phyloP scores from a whole-genome alignment of 2,888 invertebrate species.

The Coelogynopora nodosa region DNA sequence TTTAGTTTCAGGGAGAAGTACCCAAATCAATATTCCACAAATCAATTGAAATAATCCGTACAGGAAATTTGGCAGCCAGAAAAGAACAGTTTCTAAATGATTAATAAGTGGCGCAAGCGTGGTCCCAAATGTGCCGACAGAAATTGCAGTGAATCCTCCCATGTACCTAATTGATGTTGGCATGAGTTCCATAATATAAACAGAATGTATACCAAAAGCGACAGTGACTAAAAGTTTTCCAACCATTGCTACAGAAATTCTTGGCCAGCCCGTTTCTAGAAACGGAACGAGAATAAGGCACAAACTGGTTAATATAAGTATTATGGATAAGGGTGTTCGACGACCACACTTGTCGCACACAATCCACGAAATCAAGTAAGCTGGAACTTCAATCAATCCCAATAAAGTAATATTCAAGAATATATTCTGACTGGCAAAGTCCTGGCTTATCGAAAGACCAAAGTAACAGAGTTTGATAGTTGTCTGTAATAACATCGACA shows the following conservation, averaged over 20 bases:
- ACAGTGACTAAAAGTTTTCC: conserved; percentile 38
- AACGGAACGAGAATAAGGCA: conserved; percentile 9
- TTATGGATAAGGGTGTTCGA: not conserved
- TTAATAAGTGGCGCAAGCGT: conserved; percentile 11
- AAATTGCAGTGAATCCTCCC: not conserved
- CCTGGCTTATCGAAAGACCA: conserved; percentile 4
- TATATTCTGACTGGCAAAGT: conserved; percentile 36
- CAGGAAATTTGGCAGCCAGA: not conserved
- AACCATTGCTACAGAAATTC: conserved; percentile 39
- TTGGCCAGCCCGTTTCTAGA: conserved; percentile 28
- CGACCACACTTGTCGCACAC: conserved; percentile 33
- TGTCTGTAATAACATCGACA: not conserved
- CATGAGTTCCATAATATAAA: conserved; percentile 42
- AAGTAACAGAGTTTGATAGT: conserved; percentile 28
- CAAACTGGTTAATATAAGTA: conserved; percentile 7
- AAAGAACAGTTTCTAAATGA: not conserved
- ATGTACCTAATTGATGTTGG: conserved; percentile 34
- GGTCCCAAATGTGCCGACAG: not conserved
- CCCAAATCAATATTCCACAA: not conserved
- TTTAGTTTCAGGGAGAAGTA: conserved; percentile 32
- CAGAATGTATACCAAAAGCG: conserved; percentile 34
- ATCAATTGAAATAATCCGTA: not conserved
- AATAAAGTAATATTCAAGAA: conserved; percentile 36
- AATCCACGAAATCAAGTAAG: conserved; percentile 34
- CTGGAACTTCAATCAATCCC: conserved; percentile 38